A percentile compares a stretch with the other conserved stretches of the same genome.
These are phyloP conservation scores for Chionoecetes opilio DNA, from an alignment of 1,140 invertebrate species.

Conservation along the genomic window DNA sequence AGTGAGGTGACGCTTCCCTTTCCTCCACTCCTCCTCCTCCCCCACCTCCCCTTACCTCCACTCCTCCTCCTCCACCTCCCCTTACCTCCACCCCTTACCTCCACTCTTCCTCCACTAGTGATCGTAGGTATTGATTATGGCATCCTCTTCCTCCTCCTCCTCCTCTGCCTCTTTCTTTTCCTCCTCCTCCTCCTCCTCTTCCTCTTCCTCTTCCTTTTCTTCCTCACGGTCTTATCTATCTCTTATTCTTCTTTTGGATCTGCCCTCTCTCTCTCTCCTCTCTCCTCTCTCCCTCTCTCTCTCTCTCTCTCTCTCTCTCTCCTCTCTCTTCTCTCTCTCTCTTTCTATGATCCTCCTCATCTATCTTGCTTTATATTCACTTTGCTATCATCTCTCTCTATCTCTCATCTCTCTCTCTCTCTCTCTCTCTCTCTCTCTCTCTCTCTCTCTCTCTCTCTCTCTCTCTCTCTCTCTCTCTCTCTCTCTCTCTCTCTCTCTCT, in stretches of 20 bases:
- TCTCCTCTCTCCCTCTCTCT: constrained; percentile 35
- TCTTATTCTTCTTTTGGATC: neutral
- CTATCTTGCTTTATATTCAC: neutral
- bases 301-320: constrained; percentile 47
- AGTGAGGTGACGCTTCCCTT: neutral
- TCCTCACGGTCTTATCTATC: neutral
- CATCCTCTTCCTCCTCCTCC: neutral
- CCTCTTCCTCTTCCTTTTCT: neutral
- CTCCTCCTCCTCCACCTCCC: too few relatives aligned
- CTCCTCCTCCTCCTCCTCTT: neutral
- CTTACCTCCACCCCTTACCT: neutral
- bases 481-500: constrained; percentile 54
- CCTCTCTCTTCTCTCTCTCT: neutral
- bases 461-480: constrained; percentile 51
- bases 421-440: constrained; percentile 33
- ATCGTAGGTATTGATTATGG: constrained; percentile 20
- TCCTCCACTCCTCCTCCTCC: too few relatives aligned
- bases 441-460: neutral
- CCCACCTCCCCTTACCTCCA: too few relatives aligned
- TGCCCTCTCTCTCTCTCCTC: neutral
- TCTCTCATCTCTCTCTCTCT: neutral
- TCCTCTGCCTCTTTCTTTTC: neutral
- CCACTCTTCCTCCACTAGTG: neutral
- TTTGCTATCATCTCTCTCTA: neutral
- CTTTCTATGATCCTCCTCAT: neutral